phyloP scores from a whole-genome alignment of 2,888 invertebrate genomes.

The Yponomeuta plumbellus region DNA sequence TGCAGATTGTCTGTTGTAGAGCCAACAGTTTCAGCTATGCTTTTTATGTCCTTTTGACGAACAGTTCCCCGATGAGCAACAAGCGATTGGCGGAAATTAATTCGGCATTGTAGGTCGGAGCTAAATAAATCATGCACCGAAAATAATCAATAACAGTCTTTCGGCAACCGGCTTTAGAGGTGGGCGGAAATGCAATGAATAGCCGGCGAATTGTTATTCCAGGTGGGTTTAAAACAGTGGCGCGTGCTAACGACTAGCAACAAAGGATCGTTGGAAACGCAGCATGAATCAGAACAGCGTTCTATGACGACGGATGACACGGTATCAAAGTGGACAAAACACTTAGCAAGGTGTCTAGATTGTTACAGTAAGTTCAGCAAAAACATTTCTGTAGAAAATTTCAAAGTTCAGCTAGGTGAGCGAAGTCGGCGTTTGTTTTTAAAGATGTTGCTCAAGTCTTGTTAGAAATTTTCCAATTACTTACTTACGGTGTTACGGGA shows the following conservation, averaged over 20 bases:
- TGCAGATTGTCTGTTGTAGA: no score
- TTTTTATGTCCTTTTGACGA: neutral
- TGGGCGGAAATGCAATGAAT: neutral
- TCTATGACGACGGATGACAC: neutral
- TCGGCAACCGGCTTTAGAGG: neutral
- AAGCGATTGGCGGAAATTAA: neutral
- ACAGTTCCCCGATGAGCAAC: neutral
- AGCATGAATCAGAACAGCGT: neutral
- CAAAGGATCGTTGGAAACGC: neutral
- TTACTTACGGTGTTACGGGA: neutral
- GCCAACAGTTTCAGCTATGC: neutral
- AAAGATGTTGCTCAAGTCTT: neutral
- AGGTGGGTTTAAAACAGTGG: neutral
- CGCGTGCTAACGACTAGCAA: conserved; percentile 2
- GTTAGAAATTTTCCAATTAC: neutral
- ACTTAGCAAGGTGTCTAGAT: neutral
- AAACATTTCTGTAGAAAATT: neutral
- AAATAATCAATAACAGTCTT: neutral
- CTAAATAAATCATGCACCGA: neutral
- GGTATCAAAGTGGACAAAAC: no score
- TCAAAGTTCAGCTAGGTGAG: neutral
- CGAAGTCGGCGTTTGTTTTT: neutral
- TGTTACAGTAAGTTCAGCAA: neutral
- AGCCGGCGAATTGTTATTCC: neutral
- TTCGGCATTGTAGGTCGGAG: neutral